phyloP scores from a whole-genome alignment of 2,113 vertebrate species.

The Melozone crissalis region DNA sequence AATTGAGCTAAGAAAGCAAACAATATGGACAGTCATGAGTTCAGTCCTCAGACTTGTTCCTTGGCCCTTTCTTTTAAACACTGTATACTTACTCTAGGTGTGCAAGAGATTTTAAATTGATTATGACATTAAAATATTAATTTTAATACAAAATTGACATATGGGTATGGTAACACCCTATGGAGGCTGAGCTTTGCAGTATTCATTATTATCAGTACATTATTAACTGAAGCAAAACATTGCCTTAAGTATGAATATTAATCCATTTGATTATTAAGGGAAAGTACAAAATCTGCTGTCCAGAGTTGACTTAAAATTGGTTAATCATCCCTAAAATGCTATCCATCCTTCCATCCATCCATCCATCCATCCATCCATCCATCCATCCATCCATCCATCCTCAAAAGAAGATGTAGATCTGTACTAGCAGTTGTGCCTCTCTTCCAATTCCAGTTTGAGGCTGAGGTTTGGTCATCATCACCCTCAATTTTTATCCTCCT shows the following conservation, averaged over 20 bases:
- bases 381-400: too few relatives aligned
- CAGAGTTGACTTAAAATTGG: background rate
- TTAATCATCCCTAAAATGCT: background rate
- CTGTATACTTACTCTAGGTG: background rate
- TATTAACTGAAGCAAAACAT: background rate
- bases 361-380: too few relatives aligned
- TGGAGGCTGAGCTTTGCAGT: background rate
- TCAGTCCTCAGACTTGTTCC: background rate
- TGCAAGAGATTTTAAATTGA: background rate
- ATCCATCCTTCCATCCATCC: too few relatives aligned
- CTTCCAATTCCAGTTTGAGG: background rate
- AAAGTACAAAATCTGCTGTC: background rate
- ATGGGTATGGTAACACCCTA: background rate
- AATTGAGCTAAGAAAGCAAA: background rate
- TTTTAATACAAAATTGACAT: background rate
- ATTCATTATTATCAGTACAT: background rate
- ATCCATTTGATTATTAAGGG: background rate
- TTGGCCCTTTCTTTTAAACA: background rate
- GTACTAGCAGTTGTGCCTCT: background rate
- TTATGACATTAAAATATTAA: background rate
- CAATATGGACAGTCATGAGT: too few relatives aligned
- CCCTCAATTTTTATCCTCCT: background rate
- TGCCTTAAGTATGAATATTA: background rate
- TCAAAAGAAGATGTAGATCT: background rate
- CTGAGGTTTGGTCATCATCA: background rate